A percentile compares a stretch with the other conserved stretches of the same genome.
These are phyloP conservation scores for Tauraco hartlaubi DNA, from an alignment of 2,797 vertebrate species.

Conservation along the genomic window DNA sequence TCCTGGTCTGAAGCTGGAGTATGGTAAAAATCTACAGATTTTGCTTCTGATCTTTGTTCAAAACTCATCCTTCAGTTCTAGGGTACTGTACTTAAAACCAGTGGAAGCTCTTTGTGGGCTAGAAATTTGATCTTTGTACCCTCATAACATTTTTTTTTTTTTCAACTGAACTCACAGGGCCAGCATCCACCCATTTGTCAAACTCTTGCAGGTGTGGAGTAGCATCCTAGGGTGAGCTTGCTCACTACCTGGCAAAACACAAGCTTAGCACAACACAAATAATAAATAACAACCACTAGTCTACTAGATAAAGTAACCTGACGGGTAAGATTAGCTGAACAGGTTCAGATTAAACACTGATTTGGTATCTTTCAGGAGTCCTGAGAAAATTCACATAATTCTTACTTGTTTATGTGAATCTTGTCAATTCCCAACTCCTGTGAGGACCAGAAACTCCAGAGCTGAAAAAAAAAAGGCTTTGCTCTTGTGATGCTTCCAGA, in stretches of 20 bases:
- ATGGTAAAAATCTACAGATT: not conserved
- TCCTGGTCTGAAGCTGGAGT: not conserved
- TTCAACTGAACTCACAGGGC: not conserved
- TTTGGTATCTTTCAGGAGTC: not conserved
- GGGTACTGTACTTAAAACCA: not conserved
- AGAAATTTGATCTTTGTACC: not conserved
- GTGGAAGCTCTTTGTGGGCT: not conserved
- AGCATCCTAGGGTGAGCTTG: not conserved
- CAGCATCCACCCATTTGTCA: not conserved
- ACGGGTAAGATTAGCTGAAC: not conserved
- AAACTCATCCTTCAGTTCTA: not conserved
- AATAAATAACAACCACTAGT: not conserved
- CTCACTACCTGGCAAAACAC: not conserved
- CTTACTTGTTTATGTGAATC: not conserved
- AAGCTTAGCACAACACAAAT: not conserved
- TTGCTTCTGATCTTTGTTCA: not conserved
- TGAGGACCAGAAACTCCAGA: conserved; percentile 24
- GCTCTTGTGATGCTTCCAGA: conserved; percentile 54
- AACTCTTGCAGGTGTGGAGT: not conserved
- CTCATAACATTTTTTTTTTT: not conserved
- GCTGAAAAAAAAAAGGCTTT: not conserved
- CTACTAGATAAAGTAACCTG: not conserved
- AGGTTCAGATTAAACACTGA: not conserved
- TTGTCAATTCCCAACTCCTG: not conserved
- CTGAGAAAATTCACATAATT: not conserved